Percentiles rank a stretch among this genome's conserved stretches.
Conservation (phyloP, 23 tunicate genomes). For the Ciona savignyi region DNA sequence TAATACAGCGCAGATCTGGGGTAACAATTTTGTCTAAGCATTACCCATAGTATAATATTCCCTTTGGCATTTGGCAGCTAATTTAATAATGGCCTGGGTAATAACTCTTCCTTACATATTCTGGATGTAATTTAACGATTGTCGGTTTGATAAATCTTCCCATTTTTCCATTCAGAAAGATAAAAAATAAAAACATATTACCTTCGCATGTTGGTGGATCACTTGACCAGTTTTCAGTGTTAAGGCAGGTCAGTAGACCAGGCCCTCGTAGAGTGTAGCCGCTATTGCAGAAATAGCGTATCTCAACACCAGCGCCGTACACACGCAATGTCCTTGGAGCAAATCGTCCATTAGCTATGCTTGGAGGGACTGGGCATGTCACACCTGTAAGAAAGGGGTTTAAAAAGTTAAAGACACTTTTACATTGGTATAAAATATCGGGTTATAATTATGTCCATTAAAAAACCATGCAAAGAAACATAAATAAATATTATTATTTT, state of each 20-base stretch:
- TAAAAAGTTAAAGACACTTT: too few species aligned
- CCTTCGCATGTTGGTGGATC: conserved; percentile 3
- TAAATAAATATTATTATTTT: too few species aligned
- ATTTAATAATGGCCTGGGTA: too few species aligned
- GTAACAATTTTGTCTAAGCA: too few species aligned
- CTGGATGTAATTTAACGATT: too few species aligned
- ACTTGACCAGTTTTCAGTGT: conserved; percentile 6
- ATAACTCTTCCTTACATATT: not conserved
- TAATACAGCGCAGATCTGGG: too few species aligned
- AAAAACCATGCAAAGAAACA: not conserved
- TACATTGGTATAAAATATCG: too few species aligned
- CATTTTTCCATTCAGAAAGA: too few species aligned
- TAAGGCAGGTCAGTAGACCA: not conserved
- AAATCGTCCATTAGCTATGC: not conserved
- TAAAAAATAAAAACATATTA: not conserved
- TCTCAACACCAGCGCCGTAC: not conserved
- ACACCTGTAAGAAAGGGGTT: not conserved
- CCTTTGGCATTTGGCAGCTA: too few species aligned
- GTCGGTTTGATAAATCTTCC: too few species aligned
- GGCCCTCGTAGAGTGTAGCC: conserved; percentile 1
- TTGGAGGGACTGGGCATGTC: not conserved
- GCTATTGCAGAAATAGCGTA: not conserved
- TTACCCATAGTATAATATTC: too few species aligned
- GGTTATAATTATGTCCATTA: too few species aligned
- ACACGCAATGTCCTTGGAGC: not conserved